Evolutionary conservation across 2,888 invertebrate species (phyloP).

Genomic region (Hirtodrosophila duncani): DNA sequence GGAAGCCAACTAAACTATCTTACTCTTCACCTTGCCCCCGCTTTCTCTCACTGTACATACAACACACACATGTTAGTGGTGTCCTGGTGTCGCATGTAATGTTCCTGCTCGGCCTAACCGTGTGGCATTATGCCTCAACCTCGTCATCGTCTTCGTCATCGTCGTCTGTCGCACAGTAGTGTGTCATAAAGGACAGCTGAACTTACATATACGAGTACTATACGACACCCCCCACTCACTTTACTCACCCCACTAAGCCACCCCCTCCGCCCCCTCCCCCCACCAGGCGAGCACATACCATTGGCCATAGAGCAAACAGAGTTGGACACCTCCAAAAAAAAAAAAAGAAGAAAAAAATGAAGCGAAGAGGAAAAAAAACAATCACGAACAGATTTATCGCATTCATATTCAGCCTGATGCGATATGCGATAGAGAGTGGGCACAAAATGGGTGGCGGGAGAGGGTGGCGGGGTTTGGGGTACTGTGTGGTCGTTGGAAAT

Average conservation of each 20-base stretch:
- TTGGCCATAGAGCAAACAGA: constrained; percentile 31
- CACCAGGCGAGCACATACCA: constrained; percentile 65
- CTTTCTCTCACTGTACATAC: too few species aligned
- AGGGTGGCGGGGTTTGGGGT: not conserved
- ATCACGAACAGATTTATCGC: constrained; percentile 77
- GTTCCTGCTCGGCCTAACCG: too few species aligned
- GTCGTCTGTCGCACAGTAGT: constrained; percentile 52
- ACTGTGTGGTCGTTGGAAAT: constrained; percentile 19
- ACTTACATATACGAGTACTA: constrained; percentile 15
- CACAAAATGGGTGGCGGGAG: constrained; percentile 14
- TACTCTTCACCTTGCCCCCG: too few species aligned
- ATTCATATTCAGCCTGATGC: constrained; percentile 72
- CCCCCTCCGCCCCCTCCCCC: not conserved
- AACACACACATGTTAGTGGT: too few species aligned
- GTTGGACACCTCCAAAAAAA: constrained; percentile 54
- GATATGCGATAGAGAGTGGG: constrained; percentile 53
- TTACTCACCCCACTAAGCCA: constrained; percentile 4
- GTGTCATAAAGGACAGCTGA: constrained; percentile 70
- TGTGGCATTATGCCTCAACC: too few species aligned
- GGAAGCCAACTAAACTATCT: too few species aligned
- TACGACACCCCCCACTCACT: not conserved
- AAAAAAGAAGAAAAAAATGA: not conserved
- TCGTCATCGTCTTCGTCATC: too few species aligned
- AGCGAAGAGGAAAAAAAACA: constrained; percentile 57
- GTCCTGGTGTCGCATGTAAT: too few species aligned